These are phyloP conservation scores for Drosophila leonis DNA, from an alignment of 2,888 invertebrate species.

Conservation along the genomic window DNA sequence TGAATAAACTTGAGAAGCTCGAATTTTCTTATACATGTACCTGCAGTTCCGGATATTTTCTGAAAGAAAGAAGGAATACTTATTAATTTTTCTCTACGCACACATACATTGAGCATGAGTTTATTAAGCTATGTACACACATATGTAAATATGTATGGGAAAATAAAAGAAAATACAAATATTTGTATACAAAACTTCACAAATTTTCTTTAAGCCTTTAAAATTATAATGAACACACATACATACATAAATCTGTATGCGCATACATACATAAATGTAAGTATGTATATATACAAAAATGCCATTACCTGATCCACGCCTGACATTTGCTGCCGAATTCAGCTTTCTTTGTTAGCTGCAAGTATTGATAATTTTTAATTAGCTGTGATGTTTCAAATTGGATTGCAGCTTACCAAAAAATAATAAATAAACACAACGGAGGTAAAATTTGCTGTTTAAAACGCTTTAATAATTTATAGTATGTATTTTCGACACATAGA, in stretches of 20 bases:
- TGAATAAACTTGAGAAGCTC: constrained; percentile 1
- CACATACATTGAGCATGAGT: not conserved
- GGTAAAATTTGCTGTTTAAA: constrained; percentile 62
- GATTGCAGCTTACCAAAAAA: constrained; percentile 71
- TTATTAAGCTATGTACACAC: not conserved
- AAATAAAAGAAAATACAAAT: not conserved
- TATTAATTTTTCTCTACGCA: constrained; percentile 22
- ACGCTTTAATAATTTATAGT: constrained; percentile 64
- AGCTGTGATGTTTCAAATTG: not conserved
- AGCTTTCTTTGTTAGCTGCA: constrained; percentile 74
- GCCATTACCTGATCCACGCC: constrained; percentile 94
- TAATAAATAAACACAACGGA: constrained; percentile 73
- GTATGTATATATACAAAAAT: constrained; percentile 57
- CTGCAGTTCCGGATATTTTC: constrained; percentile 83
- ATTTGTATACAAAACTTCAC: constrained; percentile 6
- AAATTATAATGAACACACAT: constrained; percentile 9
- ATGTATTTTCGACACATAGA: constrained; percentile 69
- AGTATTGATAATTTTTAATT: constrained; percentile 25
- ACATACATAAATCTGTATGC: constrained; percentile 20
- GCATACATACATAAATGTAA: constrained; percentile 36
- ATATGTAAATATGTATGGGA: not conserved
- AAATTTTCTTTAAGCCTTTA: constrained; percentile 11
- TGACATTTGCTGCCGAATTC: constrained; percentile 90
- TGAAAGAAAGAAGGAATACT: constrained; percentile 58
- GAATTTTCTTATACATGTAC: constrained; percentile 55